Base-by-base conservation (phyloP, 2,113 vertebrate species). In the Rhinopomastus cyanomelas region DNA sequence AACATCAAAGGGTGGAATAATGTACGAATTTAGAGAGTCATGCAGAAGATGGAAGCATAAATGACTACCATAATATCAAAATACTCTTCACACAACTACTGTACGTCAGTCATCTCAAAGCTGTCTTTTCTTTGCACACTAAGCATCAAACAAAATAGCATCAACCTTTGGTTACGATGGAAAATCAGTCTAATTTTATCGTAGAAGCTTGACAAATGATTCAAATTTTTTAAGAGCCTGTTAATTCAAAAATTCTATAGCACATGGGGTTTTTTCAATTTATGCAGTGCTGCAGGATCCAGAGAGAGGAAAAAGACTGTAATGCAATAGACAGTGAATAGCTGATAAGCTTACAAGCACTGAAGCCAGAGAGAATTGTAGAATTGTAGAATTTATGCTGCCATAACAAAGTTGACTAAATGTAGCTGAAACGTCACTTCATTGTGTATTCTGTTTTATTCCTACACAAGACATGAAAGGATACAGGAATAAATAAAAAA, bases 361-460 rank as follows among this genome's bases (percentile, higher is more conserved):
- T 93, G 81, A 75, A 87, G 92, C 93, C 94, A 93, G 62, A 65
- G 55, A 89, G 92, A 77, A 14, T 57, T 73, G n/a, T n/a, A n/a
- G n/a, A n/a, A n/a, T 49, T 69, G 65, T 59, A 37, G 44, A 88
- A 88, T 73, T 83, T 87, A 42, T 86, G 15, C 32, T 79, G 49
- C 16, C 56, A 49, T 77, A 76, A 83, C 52, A 67, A 64, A 64
- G 12, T 57, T 60, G n/a, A 61, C 27, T 91, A 85, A 52, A 89
- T 93, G 81, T 89, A 80, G 87, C 91, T 87, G 87, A 94, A 34
- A 93, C 86, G 88, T 88, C 61, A 64, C 29, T 93, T 94, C 12
- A 44, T 62, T 88, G 12, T 1, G 9, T 66, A 80, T 78, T 88
- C 36, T 19, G 69, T 85, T 86, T 83, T 75, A 74, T 67, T 79